phyloP scores from a whole-genome alignment of 2,888 invertebrate genomes.

The Lithophane leautieri region DNA sequence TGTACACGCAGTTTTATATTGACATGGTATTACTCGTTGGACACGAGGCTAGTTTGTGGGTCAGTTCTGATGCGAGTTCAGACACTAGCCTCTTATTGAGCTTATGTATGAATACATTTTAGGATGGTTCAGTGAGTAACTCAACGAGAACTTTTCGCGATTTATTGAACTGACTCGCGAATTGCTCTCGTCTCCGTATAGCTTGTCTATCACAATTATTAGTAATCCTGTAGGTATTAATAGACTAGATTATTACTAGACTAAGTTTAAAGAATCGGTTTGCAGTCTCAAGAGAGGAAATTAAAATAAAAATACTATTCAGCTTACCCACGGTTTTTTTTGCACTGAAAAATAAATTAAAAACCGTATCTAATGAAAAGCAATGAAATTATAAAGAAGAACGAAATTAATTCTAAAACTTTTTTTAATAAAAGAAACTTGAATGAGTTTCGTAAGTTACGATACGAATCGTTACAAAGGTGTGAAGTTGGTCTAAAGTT shows the following conservation, averaged over 20 bases:
- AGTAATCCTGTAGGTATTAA: background rate
- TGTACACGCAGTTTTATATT: slow-evolving; percentile 6
- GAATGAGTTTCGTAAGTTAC: slow-evolving; percentile 39
- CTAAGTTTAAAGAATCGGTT: slow-evolving; percentile 1
- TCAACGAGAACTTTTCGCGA: background rate
- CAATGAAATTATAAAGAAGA: slow-evolving; percentile 41
- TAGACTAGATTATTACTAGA: background rate
- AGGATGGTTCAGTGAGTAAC: background rate
- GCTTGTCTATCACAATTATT: background rate
- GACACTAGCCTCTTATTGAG: background rate
- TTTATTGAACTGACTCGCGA: background rate
- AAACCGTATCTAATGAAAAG: slow-evolving; percentile 24
- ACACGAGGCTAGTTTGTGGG: background rate
- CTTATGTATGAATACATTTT: background rate
- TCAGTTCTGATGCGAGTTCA: background rate
- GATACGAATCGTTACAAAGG: slow-evolving; percentile 33
- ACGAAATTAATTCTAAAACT: slow-evolving; percentile 29
- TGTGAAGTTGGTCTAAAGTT: slow-evolving; percentile 2
- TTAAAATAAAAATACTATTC: slow-evolving; percentile 8
- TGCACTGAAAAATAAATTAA: slow-evolving; percentile 15
- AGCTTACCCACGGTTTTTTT: background rate
- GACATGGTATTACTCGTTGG: background rate
- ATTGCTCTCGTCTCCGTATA: background rate
- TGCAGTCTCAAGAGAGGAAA: background rate
- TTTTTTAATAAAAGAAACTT: slow-evolving; percentile 47